phyloP scores from a whole-genome alignment of 2,888 invertebrate genomes.

The Agrochola macilenta region DNA sequence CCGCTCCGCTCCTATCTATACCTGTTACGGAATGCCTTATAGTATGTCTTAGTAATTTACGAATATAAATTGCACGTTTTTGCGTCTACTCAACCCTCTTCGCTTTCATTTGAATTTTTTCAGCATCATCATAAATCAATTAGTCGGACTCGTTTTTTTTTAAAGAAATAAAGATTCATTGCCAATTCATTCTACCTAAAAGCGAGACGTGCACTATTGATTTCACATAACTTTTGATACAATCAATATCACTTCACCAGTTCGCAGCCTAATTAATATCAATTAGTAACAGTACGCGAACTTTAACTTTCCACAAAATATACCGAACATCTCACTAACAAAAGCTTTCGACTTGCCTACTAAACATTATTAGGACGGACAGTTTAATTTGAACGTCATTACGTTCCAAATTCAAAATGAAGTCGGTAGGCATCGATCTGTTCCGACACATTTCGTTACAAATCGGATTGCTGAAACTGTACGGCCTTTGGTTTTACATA shows the following conservation, averaged over 20 bases:
- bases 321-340: constrained; percentile 42
- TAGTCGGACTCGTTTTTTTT: not conserved
- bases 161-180: not conserved
- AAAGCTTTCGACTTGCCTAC: constrained; percentile 33
- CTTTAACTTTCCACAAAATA: not conserved
- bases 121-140: not conserved
- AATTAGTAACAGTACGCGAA: not conserved
- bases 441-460: constrained; percentile 73
- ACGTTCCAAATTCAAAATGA: constrained; percentile 66
- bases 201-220: not conserved
- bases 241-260: not conserved
- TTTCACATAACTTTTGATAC: not conserved
- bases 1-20: no score
- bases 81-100: not conserved
- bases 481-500: constrained; percentile 76
- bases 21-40: no score
- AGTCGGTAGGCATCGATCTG: constrained; percentile 68
- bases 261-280: not conserved
- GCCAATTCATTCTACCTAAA: not conserved
- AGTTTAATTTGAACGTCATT: constrained; percentile 57
- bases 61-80: not conserved
- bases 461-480: constrained; percentile 71
- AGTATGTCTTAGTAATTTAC: no score
- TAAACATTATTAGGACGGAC: constrained; percentile 30
- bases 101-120: not conserved